A percentile compares a stretch with the other conserved stretches of the same genome.
Conservation (phyloP, 2,888 invertebrate species). For the Idaea biselata region DNA sequence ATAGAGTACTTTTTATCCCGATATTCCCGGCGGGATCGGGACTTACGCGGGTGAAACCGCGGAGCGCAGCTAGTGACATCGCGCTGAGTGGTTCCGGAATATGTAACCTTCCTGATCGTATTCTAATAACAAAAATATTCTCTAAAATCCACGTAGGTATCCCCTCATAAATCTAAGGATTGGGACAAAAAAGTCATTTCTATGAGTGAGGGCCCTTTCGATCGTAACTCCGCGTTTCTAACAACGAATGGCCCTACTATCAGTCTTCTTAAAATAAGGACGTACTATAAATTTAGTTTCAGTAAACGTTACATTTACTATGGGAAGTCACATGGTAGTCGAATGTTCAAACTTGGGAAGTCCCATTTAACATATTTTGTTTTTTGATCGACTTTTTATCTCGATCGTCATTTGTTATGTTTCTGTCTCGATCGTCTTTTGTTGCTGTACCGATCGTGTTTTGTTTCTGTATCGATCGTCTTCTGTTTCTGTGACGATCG, state of each 20-base stretch:
- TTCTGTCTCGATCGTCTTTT: no score
- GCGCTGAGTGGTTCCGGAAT: neutral
- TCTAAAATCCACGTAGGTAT: neutral
- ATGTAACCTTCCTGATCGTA: neutral
- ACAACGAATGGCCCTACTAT: slow-evolving; percentile 12
- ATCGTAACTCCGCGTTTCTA: slow-evolving; percentile 12
- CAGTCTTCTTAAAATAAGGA: slow-evolving; percentile 14
- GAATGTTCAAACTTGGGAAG: no score
- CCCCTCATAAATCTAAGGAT: neutral
- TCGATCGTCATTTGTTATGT: neutral
- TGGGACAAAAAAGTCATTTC: slow-evolving; percentile 11
- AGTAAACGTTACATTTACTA: slow-evolving; percentile 4
- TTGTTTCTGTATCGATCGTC: neutral
- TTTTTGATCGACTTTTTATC: no score
- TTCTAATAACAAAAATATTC: neutral
- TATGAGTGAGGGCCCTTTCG: slow-evolving; percentile 8
- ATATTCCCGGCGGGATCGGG: no score
- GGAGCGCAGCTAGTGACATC: no score
- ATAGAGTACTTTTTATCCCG: no score
- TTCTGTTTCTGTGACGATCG: no score
- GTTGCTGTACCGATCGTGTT: no score
- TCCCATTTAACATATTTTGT: no score
- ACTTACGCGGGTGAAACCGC: no score
- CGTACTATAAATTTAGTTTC: slow-evolving; percentile 18
- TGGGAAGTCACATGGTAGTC: neutral